Evolutionary conservation across 2,888 invertebrate species (phyloP).

Genomic region (Lobophora halterata): DNA sequence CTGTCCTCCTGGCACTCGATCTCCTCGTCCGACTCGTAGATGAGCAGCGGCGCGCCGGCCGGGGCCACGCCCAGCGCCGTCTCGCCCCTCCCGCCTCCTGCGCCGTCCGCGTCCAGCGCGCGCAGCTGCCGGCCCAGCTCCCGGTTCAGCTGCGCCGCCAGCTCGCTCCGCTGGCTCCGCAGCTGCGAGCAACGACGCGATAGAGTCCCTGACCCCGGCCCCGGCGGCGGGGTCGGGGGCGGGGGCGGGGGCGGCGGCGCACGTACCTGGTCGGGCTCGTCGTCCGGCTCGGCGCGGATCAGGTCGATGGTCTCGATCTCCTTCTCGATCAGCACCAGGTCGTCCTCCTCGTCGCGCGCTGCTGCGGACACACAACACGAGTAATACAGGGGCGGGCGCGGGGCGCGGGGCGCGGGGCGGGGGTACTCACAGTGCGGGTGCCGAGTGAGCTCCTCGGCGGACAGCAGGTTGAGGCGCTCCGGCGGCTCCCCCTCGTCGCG

Average conservation of each 20-base stretch:
- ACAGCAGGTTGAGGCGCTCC: no score
- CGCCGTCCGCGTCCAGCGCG: no score
- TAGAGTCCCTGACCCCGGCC: not conserved
- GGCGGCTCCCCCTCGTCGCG: not conserved
- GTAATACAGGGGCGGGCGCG: no score
- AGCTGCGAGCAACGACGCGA: no score
- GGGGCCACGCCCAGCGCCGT: not conserved
- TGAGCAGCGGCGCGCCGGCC: not conserved
- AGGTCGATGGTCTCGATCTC: slow-evolving; percentile 32
- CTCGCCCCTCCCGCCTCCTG: not conserved
- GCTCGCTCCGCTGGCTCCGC: not conserved
- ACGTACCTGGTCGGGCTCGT: not conserved
- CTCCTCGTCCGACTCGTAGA: slow-evolving; percentile 8
- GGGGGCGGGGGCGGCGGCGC: no score
- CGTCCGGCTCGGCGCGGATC: slow-evolving; percentile 2
- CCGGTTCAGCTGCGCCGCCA: slow-evolving; percentile 5
- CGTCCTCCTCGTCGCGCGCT: slow-evolving; percentile 21
- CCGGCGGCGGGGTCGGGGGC: not conserved
- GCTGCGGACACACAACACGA: not conserved
- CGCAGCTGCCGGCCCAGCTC: slow-evolving; percentile 13
- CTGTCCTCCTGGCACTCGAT: slow-evolving; percentile 1
- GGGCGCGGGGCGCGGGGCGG: no score
- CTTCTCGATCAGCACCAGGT: slow-evolving; percentile 27
- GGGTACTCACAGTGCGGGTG: no score
- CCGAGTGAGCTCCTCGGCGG: no score